Evolutionary conservation across 2,797 vertebrate genomes (phyloP), one percentile per base, ranked within the genome.

Genomic region (Rhinella marina): DNA sequence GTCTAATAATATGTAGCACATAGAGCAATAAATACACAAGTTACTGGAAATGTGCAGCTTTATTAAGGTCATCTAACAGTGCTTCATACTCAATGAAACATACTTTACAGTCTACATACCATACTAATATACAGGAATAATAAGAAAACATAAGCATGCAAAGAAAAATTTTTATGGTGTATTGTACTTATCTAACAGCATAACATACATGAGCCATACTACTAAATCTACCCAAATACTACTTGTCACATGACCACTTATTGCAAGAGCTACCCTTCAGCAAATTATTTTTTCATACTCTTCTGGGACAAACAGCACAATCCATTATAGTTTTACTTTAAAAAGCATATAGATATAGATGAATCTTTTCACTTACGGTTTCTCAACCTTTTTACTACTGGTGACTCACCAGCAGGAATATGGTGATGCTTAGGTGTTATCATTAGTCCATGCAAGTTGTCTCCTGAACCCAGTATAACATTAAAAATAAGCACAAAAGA

Each of bases 11-110:
- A 73, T 32, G 17, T 62, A 78, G n/a, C 27, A 77, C 16, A 19
- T 59, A 73, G 23, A 87, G 85, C 85, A 87, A 87, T 87, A 87
- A 87, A 75, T 73, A 59, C 81, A 19, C 66, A 61, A 72, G 75
- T 62, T 87, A 73, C 78, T 73, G 54, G 77, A 57, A 29, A 86
- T 52, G n/a, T 68, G 25, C 19, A 66, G 59, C 80, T 81, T 16
- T 66, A 3, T 59, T 81, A 19, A 64, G 2, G 54, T 80, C 19
- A 59, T 32, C 56, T 80, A 61, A 17, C 27, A 21, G 16, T 23
- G 4, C 19, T 21, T 21, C 19, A 52, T 11, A n/a, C 17, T 70
- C 70, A 41, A 73, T 41, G 29, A n/a, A 64, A 64, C 11, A n/a
- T 62, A 48, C 2, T n/a, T 23, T 81, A 12, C 7, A 21, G 32